Percentiles rank a stretch among this genome's conserved stretches.
Evolutionary conservation across 2,113 vertebrate species (phyloP).

Genomic region (Chloebia gouldiae): DNA sequence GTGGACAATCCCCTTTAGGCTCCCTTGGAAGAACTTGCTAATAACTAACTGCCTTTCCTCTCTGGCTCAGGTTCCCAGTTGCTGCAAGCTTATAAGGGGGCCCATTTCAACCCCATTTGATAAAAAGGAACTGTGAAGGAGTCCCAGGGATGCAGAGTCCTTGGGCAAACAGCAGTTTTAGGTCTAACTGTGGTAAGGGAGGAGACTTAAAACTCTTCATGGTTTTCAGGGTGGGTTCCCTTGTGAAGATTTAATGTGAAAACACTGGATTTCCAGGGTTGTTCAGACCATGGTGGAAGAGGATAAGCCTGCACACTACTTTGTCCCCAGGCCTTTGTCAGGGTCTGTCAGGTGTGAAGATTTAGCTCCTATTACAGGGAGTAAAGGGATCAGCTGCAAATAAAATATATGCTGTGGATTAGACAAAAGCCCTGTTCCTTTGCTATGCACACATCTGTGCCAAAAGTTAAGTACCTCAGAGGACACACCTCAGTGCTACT

Average conservation of each 20-base stretch:
- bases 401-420: constrained; percentile 45
- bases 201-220: neutral
- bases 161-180: neutral
- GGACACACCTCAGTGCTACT: neutral
- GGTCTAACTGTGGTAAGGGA: neutral
- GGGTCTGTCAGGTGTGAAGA: constrained; percentile 51
- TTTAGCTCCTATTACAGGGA: constrained; percentile 57
- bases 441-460: neutral
- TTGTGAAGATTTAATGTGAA: neutral
- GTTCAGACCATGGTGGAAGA: neutral
- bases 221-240: neutral
- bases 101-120: neutral
- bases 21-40: constrained; percentile 55
- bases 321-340: neutral
- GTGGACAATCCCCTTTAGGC: constrained; percentile 63
- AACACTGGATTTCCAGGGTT: neutral
- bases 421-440: constrained; percentile 29
- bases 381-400: constrained; percentile 45
- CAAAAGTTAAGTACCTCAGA: constrained; percentile 31
- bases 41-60: constrained; percentile 50
- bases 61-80: constrained; percentile 15
- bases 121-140: neutral
- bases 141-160: neutral
- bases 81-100: neutral
- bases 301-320: neutral